Conservation (phyloP, 2,113 vertebrate species). For the Trematocara marginatum region DNA sequence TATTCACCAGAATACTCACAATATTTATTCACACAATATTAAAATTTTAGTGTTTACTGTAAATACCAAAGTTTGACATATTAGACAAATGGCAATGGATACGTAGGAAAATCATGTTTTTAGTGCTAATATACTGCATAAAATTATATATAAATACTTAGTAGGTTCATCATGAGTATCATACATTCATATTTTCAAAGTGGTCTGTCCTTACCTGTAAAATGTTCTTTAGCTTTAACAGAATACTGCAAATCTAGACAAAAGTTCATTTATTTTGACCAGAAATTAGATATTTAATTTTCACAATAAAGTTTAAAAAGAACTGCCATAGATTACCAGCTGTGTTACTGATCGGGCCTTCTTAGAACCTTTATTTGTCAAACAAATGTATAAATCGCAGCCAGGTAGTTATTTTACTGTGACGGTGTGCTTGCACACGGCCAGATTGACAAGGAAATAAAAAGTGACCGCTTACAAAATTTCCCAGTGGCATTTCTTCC, state of each 20-base stretch:
- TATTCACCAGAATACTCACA: not conserved
- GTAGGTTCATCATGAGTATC: not conserved
- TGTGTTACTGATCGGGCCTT: not conserved
- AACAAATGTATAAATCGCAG: slow-evolving; percentile 1
- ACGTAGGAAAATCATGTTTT: not conserved
- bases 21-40: not conserved
- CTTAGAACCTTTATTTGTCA: not conserved
- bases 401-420: not conserved
- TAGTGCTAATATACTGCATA: not conserved
- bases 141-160: not conserved
- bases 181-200: not conserved
- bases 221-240: not conserved
- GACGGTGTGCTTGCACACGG: not conserved
- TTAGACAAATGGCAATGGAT: not conserved
- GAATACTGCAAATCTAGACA: not conserved
- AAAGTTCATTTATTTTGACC: not conserved
- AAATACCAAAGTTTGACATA: not conserved
- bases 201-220: not conserved
- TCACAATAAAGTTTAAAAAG: not conserved
- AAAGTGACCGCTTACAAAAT: slow-evolving; percentile 30
- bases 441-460: slow-evolving; percentile 1
- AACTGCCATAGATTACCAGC: not conserved
- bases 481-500: not conserved
- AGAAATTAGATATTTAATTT: not conserved
- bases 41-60: not conserved